phyloP scores from a whole-genome alignment of 2,797 vertebrate genomes.

The Phyllotis vaccarum region DNA sequence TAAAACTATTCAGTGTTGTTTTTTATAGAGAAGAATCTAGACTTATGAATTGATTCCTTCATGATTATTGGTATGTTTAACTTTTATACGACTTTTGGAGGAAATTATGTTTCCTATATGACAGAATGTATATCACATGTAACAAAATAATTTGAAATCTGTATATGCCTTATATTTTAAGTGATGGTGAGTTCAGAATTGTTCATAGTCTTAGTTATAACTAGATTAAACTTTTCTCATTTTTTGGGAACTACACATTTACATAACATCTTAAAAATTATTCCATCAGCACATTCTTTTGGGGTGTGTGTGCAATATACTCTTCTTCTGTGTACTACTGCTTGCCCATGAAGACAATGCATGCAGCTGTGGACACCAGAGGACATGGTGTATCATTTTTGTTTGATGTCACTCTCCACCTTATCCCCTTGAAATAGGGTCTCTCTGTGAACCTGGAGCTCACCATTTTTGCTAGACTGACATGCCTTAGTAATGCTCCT shows the following conservation, averaged over 20 bases:
- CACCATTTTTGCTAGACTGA: background rate
- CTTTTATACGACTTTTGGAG: background rate
- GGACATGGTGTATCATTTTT: background rate
- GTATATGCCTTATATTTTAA: background rate
- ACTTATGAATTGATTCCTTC: background rate
- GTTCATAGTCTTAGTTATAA: background rate
- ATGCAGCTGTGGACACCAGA: background rate
- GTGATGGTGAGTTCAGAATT: background rate
- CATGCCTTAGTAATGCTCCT: background rate
- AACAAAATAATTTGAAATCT: background rate
- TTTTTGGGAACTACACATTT: background rate
- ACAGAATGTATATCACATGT: background rate
- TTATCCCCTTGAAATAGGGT: background rate
- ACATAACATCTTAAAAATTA: slow-evolving; percentile 3
- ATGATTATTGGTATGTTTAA: background rate
- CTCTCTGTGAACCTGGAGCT: background rate
- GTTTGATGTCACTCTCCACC: background rate
- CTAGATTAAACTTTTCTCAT: background rate
- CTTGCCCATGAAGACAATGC: background rate
- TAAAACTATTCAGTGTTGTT: background rate
- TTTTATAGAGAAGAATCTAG: background rate
- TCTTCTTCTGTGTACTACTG: background rate
- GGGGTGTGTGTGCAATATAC: background rate
- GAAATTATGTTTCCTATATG: background rate
- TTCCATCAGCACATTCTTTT: background rate